Percentiles rank a stretch among this genome's conserved stretches.
These are phyloP conservation scores for Lithobates sylvaticus DNA, from an alignment of 2,797 vertebrate genomes.

Conservation along the genomic window DNA sequence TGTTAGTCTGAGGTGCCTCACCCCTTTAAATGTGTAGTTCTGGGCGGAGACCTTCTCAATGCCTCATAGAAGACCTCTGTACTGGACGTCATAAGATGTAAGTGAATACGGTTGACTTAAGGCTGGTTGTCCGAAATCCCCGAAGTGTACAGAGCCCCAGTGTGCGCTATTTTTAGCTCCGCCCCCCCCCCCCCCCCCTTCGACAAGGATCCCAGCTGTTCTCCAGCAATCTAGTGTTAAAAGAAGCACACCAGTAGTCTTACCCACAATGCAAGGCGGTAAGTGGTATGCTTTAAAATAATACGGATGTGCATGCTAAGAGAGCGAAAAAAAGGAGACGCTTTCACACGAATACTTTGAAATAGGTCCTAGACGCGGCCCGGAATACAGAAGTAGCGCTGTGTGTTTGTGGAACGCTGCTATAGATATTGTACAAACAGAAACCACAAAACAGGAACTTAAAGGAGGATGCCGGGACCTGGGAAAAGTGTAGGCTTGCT, in stretches of 20 bases:
- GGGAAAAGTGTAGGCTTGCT: not conserved
- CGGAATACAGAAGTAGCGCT: constrained; percentile 1
- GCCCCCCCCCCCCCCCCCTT: not conserved
- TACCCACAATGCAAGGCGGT: constrained; percentile 16
- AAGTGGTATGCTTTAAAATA: constrained; percentile 35
- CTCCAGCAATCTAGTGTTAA: constrained; percentile 46
- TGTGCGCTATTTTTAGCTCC: not conserved
- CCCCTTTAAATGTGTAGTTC: not conserved
- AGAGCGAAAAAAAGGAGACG: not conserved
- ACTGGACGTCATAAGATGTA: not conserved
- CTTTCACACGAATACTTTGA: constrained; percentile 27
- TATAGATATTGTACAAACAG: not conserved
- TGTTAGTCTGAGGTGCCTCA: no score
- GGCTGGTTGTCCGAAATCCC: not conserved
- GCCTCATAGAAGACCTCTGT: not conserved
- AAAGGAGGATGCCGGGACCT: not conserved
- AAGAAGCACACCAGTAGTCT: constrained; percentile 30
- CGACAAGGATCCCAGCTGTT: constrained; percentile 35
- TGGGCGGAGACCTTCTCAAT: not conserved
- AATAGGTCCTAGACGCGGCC: constrained; percentile 1
- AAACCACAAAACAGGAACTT: constrained; percentile 8
- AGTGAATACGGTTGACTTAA: not conserved
- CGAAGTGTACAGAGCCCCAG: not conserved
- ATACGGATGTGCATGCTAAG: constrained; percentile 52
- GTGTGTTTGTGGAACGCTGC: not conserved